A percentile compares a stretch with the other conserved stretches of the same genome.
Evolutionary conservation across 2,888 invertebrate species (phyloP).

Genomic region (Lasioglossum lativentre): DNA sequence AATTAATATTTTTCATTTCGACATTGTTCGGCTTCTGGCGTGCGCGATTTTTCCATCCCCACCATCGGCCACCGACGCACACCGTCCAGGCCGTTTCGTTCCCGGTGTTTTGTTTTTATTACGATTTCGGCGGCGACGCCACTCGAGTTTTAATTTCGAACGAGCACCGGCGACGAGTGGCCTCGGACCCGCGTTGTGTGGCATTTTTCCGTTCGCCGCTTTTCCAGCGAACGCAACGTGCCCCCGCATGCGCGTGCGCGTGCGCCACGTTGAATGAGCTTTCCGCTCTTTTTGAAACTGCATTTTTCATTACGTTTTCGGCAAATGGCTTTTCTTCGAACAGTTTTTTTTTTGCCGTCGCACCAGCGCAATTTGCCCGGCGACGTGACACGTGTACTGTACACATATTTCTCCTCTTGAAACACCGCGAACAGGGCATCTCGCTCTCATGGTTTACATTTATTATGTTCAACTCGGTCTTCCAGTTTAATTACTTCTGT

Average conservation of each 20-base stretch:
- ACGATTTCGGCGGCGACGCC: constrained; percentile 17
- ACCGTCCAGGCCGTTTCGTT: not conserved
- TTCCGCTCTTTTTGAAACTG: constrained; percentile 1
- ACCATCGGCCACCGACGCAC: not conserved
- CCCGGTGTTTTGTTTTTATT: not conserved
- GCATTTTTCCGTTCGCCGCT: not conserved
- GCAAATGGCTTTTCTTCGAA: not conserved
- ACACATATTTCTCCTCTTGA: not conserved
- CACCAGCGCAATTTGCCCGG: not conserved
- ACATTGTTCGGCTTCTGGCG: constrained; percentile 9
- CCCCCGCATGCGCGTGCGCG: not conserved
- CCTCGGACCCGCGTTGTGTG: constrained; percentile 11
- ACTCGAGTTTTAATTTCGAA: constrained; percentile 34
- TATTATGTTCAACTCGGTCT: no score
- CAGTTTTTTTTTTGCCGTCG: not conserved
- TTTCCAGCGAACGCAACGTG: not conserved
- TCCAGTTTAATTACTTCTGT: no score
- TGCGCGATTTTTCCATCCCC: not conserved
- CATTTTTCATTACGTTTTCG: constrained; percentile 9
- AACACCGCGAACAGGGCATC: no score
- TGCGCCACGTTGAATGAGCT: not conserved
- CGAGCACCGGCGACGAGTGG: constrained; percentile 26
- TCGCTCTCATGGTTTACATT: not conserved
- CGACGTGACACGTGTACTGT: not conserved
- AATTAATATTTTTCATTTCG: constrained; percentile 36